Evolutionary conservation across 2,113 vertebrate species (phyloP).

Genomic region (Megalops atlanticus): DNA sequence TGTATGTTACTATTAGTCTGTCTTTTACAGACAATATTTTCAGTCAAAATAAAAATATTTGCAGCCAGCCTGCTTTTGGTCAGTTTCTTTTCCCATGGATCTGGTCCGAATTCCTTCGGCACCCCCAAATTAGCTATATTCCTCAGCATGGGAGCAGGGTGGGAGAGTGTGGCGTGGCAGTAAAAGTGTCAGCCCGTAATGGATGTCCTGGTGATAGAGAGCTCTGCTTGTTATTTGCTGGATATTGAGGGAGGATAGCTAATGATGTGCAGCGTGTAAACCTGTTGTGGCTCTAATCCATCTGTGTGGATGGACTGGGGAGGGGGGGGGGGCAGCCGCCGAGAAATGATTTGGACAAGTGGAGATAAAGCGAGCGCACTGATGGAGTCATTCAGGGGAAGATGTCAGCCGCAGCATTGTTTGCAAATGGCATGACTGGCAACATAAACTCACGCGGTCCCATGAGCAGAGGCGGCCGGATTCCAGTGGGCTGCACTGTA

Average conservation of each 20-base stretch:
- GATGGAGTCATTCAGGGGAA: slow-evolving; percentile 57
- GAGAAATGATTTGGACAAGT: slow-evolving; percentile 59
- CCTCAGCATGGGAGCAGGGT: slow-evolving; percentile 47
- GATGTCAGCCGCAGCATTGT: slow-evolving; percentile 61
- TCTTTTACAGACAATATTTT: not conserved
- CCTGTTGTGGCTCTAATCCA: slow-evolving; percentile 61
- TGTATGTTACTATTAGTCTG: not conserved
- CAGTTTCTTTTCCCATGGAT: slow-evolving; percentile 1
- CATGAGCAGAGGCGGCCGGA: not conserved
- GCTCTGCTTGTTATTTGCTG: slow-evolving; percentile 64
- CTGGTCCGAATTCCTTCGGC: slow-evolving; percentile 17
- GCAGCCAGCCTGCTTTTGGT: slow-evolving; percentile 16
- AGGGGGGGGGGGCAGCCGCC: slow-evolving; percentile 37
- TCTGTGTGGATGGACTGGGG: slow-evolving; percentile 53
- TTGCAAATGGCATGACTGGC: slow-evolving; percentile 56
- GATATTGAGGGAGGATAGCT: slow-evolving; percentile 72
- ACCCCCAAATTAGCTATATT: slow-evolving; percentile 55
- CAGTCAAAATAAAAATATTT: not conserved
- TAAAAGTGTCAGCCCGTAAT: slow-evolving; percentile 76
- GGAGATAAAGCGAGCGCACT: slow-evolving; percentile 59
- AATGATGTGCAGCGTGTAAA: slow-evolving; percentile 70
- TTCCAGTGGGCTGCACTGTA: not conserved
- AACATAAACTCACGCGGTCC: slow-evolving; percentile 26
- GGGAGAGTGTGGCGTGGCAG: slow-evolving; percentile 46
- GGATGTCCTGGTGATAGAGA: slow-evolving; percentile 61